Base-by-base conservation (phyloP, 2,888 invertebrate species). In the Xestia c-nigrum region DNA sequence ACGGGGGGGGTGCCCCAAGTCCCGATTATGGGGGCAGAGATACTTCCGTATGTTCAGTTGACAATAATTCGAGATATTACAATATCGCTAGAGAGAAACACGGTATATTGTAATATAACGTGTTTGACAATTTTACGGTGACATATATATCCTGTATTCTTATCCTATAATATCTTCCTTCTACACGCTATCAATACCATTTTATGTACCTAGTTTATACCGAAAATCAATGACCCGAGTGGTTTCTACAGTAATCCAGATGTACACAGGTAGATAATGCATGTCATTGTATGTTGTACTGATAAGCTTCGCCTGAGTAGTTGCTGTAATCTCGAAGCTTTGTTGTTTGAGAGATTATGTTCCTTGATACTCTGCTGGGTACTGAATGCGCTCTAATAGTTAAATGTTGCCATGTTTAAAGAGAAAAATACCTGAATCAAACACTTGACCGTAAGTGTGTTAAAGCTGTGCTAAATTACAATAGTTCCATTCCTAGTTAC, bases 251-350 rank as follows among this genome's bases (percentile, higher is more conserved):
- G 4, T 52, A 38, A 73, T 50, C n/a, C 57, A 59, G 21, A 40
- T 65, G 81, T 57, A 81, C 31, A 40, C n/a, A n/a, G n/a, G n/a
- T 31, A 74, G 46, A 61, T 68, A 80, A 3, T 50, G 43, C 71
- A 57, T 61, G 73, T 46, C 38, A 52, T 61, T 69, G 43, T 31
- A 14, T 66, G 38, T 52, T 21, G n/a, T 10, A 21, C 85, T 47
- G 74, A 80, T 80, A 81, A 74, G 57, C 50, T 55, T 79, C 50
- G 46, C 71, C 55, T n/a, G n/a, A 43, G 19, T 83, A 31, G 31
- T 52, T 47, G 2, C 5, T 55, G 69, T 50, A 84, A 81, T 84
- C 84, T 73, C 21, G 19, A 84, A 80, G 74, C 81, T 67, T 19
- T 69, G 73, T 83, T 71, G 31, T 47, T 24, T 75, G 40, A n/a